Evolutionary conservation across 1,140 invertebrate genomes (phyloP), one percentile per base, ranked within the genome.

Genomic region (Mycetomoellerius zeteki): DNA sequence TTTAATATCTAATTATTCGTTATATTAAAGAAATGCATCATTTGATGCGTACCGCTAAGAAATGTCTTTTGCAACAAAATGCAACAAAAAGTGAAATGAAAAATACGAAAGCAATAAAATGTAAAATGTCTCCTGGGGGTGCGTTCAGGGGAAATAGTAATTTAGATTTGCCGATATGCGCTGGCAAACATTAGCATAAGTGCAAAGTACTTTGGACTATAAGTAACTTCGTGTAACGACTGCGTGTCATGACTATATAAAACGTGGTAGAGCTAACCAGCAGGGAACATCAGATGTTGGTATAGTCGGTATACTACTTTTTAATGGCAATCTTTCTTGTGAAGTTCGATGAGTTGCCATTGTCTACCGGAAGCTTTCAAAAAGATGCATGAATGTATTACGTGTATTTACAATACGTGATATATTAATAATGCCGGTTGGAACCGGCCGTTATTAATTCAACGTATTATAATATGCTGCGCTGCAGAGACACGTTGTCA

Each of bases 191-290:
- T 84, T 84, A 84, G 54, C 80, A 84, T 75, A 75, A 84, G 80
- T 60, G 69, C 69, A 84, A 84, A 75, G 80, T 73, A 73, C 80
- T 84, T 50, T 27, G 54, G 43, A 84, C 69, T 60, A 75, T 73
- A 84, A 84, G 80, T 84, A 73, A 84, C 80, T 84, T 84, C 8
- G 67, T 81, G 21, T 84, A 84, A 84, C 80, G 69, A 84, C 80
- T 60, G 80, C 80, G 80, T 84, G 78, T 71, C 78, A 56, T 81
- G 80, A 84, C 80, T 84, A 5, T 84, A 75, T 73, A 50, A 84
- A 84, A 84, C 43, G 54, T 12, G 24, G 54, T 47, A 30, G 80
- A 52, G 24, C 30, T 73, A 73, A 75, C 80, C 69, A 62, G 56
- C 56, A 5, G 65, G 47, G 37, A 19, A 47, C 37, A 82, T 81